Conservation (phyloP, 2,888 invertebrate species). For the Drosophila anomalata region DNA sequence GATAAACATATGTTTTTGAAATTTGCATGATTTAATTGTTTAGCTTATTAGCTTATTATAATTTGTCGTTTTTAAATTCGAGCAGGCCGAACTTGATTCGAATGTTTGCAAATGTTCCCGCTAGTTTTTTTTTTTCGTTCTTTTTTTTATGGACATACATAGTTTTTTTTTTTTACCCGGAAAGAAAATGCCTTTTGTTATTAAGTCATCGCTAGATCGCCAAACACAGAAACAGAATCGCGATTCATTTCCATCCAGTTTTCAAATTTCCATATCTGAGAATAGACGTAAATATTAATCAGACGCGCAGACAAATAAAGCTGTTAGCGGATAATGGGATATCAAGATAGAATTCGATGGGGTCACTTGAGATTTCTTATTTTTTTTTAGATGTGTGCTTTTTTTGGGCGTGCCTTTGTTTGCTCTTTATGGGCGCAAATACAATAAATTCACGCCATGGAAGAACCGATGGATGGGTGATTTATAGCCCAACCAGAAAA, state of each 20-base stretch:
- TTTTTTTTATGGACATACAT: slow-evolving; percentile 5
- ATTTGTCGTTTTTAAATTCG: slow-evolving; percentile 40
- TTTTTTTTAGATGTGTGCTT: background rate
- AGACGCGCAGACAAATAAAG: slow-evolving; percentile 42
- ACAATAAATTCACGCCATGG: slow-evolving; percentile 42
- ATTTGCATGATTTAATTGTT: slow-evolving; percentile 32
- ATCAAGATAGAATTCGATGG: slow-evolving; percentile 47
- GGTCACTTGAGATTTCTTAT: slow-evolving; percentile 38
- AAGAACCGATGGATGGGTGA: slow-evolving; percentile 45
- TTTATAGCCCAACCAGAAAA: slow-evolving; percentile 47
- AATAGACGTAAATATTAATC: slow-evolving; percentile 63
- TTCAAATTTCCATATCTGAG: slow-evolving; percentile 51
- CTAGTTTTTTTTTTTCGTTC: background rate
- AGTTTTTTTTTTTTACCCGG: slow-evolving; percentile 44
- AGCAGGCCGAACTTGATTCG: slow-evolving; percentile 44
- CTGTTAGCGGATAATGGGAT: slow-evolving; percentile 36
- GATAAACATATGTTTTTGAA: slow-evolving; percentile 10
- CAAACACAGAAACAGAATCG: slow-evolving; percentile 40
- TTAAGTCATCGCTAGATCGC: slow-evolving; percentile 33
- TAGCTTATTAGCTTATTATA: slow-evolving; percentile 23
- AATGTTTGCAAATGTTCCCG: slow-evolving; percentile 50
- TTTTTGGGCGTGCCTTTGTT: slow-evolving; percentile 36
- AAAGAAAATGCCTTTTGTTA: slow-evolving; percentile 51
- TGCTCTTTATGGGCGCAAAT: slow-evolving; percentile 28
- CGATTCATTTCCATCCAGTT: slow-evolving; percentile 55